A percentile compares a stretch with the other conserved stretches of the same genome.
phyloP scores from a whole-genome alignment of 2,113 vertebrate species.

The Vanacampus margaritifer region DNA sequence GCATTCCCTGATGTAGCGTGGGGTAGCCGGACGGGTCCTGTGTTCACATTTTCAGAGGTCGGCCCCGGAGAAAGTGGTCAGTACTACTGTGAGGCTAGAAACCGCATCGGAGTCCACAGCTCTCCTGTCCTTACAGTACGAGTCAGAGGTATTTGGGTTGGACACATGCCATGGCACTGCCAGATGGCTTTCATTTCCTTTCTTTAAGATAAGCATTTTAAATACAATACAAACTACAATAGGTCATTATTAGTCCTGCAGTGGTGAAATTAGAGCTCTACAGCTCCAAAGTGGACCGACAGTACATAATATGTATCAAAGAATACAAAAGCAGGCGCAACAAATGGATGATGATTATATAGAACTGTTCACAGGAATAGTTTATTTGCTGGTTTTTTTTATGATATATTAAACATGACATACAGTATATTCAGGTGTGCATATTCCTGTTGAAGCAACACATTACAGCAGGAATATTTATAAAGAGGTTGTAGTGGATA shows the following conservation, averaged over 20 bases:
- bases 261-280: not conserved
- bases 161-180: not conserved
- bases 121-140: slow-evolving; percentile 73
- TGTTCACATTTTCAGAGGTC: slow-evolving; percentile 73
- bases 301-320: not conserved
- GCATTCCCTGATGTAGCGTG: slow-evolving; percentile 46
- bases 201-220: not conserved
- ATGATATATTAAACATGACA: not conserved
- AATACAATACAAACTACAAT: not conserved
- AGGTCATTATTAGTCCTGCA: not conserved
- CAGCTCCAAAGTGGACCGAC: not conserved
- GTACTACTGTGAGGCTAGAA: slow-evolving; percentile 77
- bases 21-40: slow-evolving; percentile 67
- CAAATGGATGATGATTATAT: not conserved
- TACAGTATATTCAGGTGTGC: not conserved
- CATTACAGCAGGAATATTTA: not conserved
- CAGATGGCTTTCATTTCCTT: not conserved
- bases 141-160: slow-evolving; percentile 56
- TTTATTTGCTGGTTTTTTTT: not conserved
- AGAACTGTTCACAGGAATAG: not conserved
- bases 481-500: not conserved
- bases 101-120: slow-evolving; percentile 70
- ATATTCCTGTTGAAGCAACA: not conserved
- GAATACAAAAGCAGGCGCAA: no score
- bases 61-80: slow-evolving; percentile 69